Percentiles rank a stretch among this genome's conserved stretches.
Evolutionary conservation across 1,140 invertebrate genomes (phyloP).

Genomic region (Xylocopa sonorina): DNA sequence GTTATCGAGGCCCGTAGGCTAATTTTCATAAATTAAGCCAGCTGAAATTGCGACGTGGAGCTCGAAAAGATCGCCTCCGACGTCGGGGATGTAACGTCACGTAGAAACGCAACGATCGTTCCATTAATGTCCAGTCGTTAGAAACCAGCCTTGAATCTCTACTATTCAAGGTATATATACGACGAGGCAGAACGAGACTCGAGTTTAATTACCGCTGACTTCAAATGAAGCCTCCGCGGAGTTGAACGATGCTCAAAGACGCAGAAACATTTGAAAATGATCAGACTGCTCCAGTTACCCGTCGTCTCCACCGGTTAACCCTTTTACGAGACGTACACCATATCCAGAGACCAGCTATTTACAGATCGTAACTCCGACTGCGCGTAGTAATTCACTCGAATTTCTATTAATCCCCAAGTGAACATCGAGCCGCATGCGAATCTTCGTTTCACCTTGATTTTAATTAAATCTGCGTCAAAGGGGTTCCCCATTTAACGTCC

Average conservation of each 20-base stretch:
- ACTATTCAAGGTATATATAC: neutral
- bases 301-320: too few relatives aligned
- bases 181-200: constrained; percentile 7
- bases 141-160: constrained; percentile 14
- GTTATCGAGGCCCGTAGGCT: neutral
- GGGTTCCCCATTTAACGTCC: too few relatives aligned
- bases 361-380: too few relatives aligned
- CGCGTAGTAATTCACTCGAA: too few relatives aligned
- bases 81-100: constrained; percentile 17
- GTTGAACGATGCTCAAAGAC: neutral
- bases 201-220: constrained; percentile 53
- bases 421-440: too few relatives aligned
- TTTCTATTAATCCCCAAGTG: too few relatives aligned
- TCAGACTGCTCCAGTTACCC: neutral
- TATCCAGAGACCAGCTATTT: too few relatives aligned
- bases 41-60: neutral
- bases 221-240: constrained; percentile 27
- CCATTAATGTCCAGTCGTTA: constrained; percentile 28
- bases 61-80: constrained; percentile 15
- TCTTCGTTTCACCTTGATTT: too few relatives aligned
- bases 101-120: constrained; percentile 31
- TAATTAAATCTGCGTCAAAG: too few relatives aligned
- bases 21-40: constrained; percentile 30
- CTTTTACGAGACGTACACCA: too few relatives aligned
- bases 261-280: neutral